phyloP scores from a whole-genome alignment of 2,797 vertebrate species.

The Epinephelus coioides region DNA sequence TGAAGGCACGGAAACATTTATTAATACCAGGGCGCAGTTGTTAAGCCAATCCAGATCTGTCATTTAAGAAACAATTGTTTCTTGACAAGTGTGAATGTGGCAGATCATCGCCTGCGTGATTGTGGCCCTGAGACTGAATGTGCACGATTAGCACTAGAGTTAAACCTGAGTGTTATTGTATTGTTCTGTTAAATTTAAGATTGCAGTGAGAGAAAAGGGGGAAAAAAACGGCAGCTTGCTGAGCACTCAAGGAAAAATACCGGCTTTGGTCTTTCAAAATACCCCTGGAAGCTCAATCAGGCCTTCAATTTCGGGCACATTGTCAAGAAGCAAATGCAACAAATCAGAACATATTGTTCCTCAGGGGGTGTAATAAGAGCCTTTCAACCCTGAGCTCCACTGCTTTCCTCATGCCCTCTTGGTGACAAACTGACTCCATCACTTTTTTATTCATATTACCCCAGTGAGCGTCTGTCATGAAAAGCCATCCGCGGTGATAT shows the following conservation, averaged over 20 bases:
- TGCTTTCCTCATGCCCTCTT: conserved; percentile 58
- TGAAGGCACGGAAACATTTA: conserved; percentile 58
- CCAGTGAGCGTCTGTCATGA: conserved; percentile 40
- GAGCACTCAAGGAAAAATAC: conserved; percentile 73
- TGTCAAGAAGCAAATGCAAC: conserved; percentile 79
- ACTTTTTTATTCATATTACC: conserved; percentile 50
- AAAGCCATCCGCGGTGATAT: conserved; percentile 43
- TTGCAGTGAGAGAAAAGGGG: conserved; percentile 57
- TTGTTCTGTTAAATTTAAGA: conserved; percentile 77
- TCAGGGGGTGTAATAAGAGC: conserved; percentile 67
- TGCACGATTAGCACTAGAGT: conserved; percentile 62
- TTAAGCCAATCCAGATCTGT: conserved; percentile 57
- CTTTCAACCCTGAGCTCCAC: conserved; percentile 63
- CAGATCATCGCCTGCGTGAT: conserved; percentile 61
- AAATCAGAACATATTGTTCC: conserved; percentile 87
- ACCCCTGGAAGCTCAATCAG: conserved; percentile 80
- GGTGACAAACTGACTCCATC: conserved; percentile 65
- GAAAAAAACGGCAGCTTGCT: conserved; percentile 60
- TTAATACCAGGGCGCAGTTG: conserved; percentile 53
- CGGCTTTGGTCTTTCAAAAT: conserved; percentile 72
- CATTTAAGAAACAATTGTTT: conserved; percentile 53
- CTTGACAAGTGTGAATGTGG: conserved; percentile 22
- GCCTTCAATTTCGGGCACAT: conserved; percentile 77
- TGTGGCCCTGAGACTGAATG: conserved; percentile 57
- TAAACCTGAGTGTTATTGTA: conserved; percentile 67